Percentiles rank a stretch among this genome's conserved stretches.
These are phyloP conservation scores for Lontra canadensis DNA, from an alignment of 2,113 vertebrate species.

Conservation along the genomic window DNA sequence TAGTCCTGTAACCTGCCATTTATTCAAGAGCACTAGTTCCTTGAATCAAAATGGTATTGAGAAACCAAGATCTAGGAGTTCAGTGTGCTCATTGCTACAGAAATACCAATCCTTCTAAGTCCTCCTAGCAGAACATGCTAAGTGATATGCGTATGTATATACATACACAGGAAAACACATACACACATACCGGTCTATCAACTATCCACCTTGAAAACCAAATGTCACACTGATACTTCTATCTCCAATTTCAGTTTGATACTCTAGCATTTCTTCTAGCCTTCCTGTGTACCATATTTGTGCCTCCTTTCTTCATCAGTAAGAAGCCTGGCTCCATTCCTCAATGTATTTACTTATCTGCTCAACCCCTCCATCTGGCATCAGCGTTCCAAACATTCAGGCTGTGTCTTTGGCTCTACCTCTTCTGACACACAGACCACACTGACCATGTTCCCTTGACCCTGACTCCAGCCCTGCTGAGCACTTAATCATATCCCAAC, in stretches of 20 bases:
- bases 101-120: not conserved
- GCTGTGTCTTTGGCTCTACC: not conserved
- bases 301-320: not conserved
- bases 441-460: not conserved
- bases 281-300: not conserved
- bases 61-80: not conserved
- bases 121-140: not conserved
- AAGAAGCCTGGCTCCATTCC: not conserved
- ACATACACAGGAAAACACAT: not conserved
- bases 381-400: not conserved
- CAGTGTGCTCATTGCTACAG: not conserved
- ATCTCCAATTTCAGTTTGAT: not conserved
- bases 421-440: not conserved
- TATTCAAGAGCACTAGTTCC: not conserved
- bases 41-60: not conserved
- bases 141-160: not conserved
- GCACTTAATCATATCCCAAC: not conserved
- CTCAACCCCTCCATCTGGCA: not conserved
- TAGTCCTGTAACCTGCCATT: not conserved
- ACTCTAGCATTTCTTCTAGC: not conserved
- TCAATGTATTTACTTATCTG: not conserved
- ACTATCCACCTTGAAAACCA: not conserved
- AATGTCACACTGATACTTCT: not conserved
- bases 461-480: not conserved
- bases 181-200: not conserved